Base-by-base conservation (phyloP, 1,140 invertebrate species). In the Eueides isabella region DNA sequence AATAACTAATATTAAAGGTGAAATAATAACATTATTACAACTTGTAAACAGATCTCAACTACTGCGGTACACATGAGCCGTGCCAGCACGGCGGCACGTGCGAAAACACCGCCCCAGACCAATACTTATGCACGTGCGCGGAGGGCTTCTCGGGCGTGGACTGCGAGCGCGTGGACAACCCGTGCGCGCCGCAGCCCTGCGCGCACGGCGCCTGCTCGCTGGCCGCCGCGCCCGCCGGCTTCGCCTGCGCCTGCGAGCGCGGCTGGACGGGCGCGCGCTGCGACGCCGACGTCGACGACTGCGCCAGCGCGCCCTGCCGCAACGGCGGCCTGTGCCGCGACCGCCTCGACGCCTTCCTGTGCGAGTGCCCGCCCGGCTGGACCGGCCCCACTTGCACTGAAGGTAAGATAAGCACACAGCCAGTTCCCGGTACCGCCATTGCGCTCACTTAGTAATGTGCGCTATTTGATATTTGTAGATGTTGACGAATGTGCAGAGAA, bases 21-120 rank as follows among this genome's bases (percentile, higher is more conserved):
- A n/a, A n/a, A n/a, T n/a, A n/a, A n/a, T n/a, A n/a, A n/a, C n/a
- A n/a, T n/a, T 4, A 35, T 14, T 12, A 12, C 35, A 38, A 35
- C 30, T 23, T 63, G 41, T 67, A 7, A 64, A 73, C 33, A 66
- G 98, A 99, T 95, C 95, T 99, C 80, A 99, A 99, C 94, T 99
- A 98, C 93, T 99, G 98, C 92, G 98, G 98, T 61, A 99, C 98
- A 66, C 97, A 99, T 93, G 97, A 98, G 89, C 98, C 98, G 1
- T 99, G 98, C 93, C 96, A 96, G 81, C 98, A 99, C 93, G 98
- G 98, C 67, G 98, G 98, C 48, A 98, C 98, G 30, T 99, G 98
- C 93, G 97, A 97, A 91, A 99, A 99, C 93, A 98, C 98, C 1
- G 97, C 96, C 29, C 97, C 98, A 9, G 98, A 98, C 89, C 96